Evolutionary conservation across 2,888 invertebrate genomes (phyloP).

Genomic region (Sinhomidia bicolor): DNA sequence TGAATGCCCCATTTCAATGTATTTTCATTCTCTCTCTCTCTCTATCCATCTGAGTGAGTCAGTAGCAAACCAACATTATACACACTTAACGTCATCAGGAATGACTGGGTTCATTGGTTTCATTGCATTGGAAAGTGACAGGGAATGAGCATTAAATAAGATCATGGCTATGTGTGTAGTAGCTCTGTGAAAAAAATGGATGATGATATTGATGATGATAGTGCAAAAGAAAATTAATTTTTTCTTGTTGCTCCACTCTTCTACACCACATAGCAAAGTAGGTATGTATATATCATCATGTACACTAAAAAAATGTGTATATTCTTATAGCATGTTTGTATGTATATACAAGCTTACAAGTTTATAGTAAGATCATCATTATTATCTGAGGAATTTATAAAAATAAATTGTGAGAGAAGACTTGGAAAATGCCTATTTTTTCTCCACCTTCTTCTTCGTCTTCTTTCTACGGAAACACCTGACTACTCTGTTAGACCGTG

Average conservation of each 20-base stretch:
- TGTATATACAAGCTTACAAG: background rate
- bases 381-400: conserved; percentile 33
- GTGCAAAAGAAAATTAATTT: conserved; percentile 72
- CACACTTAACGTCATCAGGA: conserved; percentile 61
- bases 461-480: conserved; percentile 65
- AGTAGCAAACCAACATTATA: conserved; percentile 21
- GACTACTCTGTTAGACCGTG: conserved; percentile 69
- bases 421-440: conserved; percentile 15
- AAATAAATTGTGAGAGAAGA: conserved; percentile 38
- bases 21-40: conserved; percentile 36
- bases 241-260: conserved; percentile 21
- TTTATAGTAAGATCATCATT: background rate
- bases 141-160: conserved; percentile 49
- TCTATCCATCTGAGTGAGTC: conserved; percentile 24
- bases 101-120: conserved; percentile 68
- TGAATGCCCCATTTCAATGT: conserved; percentile 62
- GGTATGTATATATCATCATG: background rate
- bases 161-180: conserved; percentile 25
- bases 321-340: background rate
- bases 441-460: conserved; percentile 29
- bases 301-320: background rate
- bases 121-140: conserved; percentile 62
- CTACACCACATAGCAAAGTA: background rate
- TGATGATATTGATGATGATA: conserved; percentile 48
- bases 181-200: conserved; percentile 9